Conservation (phyloP, 2,888 invertebrate genomes). For the Anthoptus insignis region DNA sequence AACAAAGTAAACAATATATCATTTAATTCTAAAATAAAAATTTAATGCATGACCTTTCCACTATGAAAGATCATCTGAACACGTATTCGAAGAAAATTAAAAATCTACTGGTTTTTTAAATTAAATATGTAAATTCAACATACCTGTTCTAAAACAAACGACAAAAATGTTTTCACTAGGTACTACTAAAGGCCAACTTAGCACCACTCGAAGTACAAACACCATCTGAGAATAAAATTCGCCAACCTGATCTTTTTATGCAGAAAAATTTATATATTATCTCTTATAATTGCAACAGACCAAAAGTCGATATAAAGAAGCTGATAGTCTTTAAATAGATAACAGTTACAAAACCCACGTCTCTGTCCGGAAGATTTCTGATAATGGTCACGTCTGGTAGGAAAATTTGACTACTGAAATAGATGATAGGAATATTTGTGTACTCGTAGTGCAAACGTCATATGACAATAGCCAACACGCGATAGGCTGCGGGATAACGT, state of each 20-base stretch:
- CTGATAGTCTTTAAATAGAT: conserved; percentile 11
- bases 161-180: background rate
- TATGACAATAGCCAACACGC: background rate
- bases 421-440: conserved; percentile 17
- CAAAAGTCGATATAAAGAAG: background rate
- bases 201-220: conserved; percentile 4
- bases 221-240: background rate
- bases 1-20: no score
- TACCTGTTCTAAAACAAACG: background rate
- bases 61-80: no score
- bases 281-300: conserved; percentile 19
- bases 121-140: conserved; percentile 1
- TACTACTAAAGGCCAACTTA: no score
- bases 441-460: background rate
- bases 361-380: conserved; percentile 14
- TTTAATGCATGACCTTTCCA: background rate
- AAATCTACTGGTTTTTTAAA: background rate
- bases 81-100: background rate
- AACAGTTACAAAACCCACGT: conserved; percentile 17
- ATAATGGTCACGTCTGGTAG: conserved; percentile 18
- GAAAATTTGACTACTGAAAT: conserved; percentile 25
- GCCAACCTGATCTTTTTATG: conserved; percentile 13
- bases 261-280: background rate
- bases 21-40: background rate
- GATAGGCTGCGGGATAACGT: background rate